Base-by-base conservation (phyloP, 2,113 vertebrate species). In the Saguinus imperator region DNA sequence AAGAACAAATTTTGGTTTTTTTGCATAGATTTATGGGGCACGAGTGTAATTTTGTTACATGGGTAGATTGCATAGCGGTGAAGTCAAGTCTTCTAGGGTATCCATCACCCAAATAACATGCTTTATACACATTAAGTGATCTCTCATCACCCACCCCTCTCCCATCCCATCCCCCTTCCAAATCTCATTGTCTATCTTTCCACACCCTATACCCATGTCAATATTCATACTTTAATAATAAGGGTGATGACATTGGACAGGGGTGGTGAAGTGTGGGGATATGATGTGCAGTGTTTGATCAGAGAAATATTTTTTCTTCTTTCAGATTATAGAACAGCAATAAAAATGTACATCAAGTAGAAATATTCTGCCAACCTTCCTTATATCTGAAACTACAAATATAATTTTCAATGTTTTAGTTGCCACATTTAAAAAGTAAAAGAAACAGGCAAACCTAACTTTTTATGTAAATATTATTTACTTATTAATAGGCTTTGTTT, bases 351-450 rank as follows among this genome's bases (percentile, higher is more conserved):
- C 23, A 16, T 50, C 66, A 70, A 50, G 23, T 3, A 37, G 68
- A 95, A 87, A 92, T 77, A 82, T 5, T 10, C 27, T 8, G 18
- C 0, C 20, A 94, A 43, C n/a, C 27, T n/a, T n/a, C n/a, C n/a
- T n/a, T n/a, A 32, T 43, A 27, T 32, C 83, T 86, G 25, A 75
- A 61, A 75, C 35, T 61, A 57, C 21, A 35, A 55, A 57, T 17
- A 35, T 64, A 70, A 91, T 81, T 72, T 85, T 43, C 57, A 95
- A 45, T 57, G 10, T 95, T 81, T 79, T 66, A 82, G 32, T 79
- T 72, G 5, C 48, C 37, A 80, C 3, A 58, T 52, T 96, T 82
- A 29, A 48, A 82, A 83, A 91, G 35, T 79, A 77, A 81, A 88
- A 70, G 83, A 81, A 80, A 72, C 3, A 18, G 0, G 1, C 89